These are phyloP conservation scores for Platycheirus albimanus DNA, from an alignment of 2,888 invertebrate species.

Conservation along the genomic window DNA sequence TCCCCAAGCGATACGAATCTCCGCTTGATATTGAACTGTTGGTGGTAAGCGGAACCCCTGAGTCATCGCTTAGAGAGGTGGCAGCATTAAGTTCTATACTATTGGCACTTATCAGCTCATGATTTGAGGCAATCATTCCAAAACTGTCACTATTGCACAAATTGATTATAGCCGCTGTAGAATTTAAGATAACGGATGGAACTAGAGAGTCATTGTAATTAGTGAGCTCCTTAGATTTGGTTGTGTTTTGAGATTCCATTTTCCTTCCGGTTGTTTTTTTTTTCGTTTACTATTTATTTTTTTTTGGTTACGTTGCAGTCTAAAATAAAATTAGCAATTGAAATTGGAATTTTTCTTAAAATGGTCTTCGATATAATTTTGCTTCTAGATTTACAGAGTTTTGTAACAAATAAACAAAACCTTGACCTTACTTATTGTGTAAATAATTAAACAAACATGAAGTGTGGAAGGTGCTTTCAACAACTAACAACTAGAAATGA, in stretches of 20 bases:
- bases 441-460: too few relatives aligned
- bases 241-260: conserved; percentile 65
- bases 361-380: too few relatives aligned
- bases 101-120: conserved; percentile 81
- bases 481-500: too few relatives aligned
- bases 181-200: conserved; percentile 71
- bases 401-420: too few relatives aligned
- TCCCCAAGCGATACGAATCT: conserved; percentile 81
- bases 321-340: conserved; percentile 37
- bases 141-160: conserved; percentile 81
- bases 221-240: conserved; percentile 72
- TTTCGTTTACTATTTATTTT: conserved; percentile 2
- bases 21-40: conserved; percentile 83
- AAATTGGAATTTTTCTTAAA: too few relatives aligned
- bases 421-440: too few relatives aligned
- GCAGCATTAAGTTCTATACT: conserved; percentile 82
- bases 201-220: conserved; percentile 75
- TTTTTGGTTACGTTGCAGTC: conserved; percentile 69
- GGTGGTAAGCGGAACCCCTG: conserved; percentile 82
- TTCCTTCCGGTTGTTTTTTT: neutral
- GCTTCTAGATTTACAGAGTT: too few relatives aligned
- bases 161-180: conserved; percentile 68
- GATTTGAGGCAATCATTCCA: conserved; percentile 79
- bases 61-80: conserved; percentile 82
- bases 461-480: too few relatives aligned